Conservation (phyloP, 2,797 vertebrate species). For the Picus viridis region DNA sequence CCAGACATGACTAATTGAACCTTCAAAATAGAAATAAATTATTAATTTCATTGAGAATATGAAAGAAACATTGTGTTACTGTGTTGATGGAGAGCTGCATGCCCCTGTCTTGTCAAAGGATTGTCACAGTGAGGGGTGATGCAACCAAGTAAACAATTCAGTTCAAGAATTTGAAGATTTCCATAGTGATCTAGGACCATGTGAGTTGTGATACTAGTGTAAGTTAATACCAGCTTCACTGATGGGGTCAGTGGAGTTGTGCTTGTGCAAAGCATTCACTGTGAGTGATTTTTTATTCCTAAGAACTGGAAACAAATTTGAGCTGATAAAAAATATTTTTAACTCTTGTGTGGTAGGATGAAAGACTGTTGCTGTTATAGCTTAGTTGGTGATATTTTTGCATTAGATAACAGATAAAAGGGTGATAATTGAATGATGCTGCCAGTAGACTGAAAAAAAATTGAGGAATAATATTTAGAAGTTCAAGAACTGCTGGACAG, state of each 20-base stretch:
- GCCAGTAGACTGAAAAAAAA: neutral
- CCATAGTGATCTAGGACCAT: neutral
- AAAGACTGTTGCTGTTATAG: neutral
- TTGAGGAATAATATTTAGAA: neutral
- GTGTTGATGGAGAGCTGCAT: neutral
- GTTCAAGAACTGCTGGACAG: neutral
- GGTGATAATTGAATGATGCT: neutral
- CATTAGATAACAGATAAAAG: neutral
- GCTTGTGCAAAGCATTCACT: neutral
- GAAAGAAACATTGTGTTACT: neutral
- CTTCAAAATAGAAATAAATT: neutral
- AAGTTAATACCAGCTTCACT: neutral
- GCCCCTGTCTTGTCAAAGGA: neutral
- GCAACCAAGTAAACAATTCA: neutral
- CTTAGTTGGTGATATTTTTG: neutral
- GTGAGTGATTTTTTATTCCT: neutral
- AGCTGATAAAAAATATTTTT: neutral
- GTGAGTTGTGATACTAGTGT: accelerated
- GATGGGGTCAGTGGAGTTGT: neutral
- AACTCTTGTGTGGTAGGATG: neutral
- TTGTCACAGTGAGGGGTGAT: neutral
- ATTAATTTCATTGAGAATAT: neutral
- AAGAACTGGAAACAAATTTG: neutral
- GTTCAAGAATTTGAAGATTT: neutral
- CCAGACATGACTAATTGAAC: neutral